Percentiles rank a stretch among this genome's conserved stretches.
phyloP scores from a whole-genome alignment of 2,113 vertebrate species.

The Meles meles region DNA sequence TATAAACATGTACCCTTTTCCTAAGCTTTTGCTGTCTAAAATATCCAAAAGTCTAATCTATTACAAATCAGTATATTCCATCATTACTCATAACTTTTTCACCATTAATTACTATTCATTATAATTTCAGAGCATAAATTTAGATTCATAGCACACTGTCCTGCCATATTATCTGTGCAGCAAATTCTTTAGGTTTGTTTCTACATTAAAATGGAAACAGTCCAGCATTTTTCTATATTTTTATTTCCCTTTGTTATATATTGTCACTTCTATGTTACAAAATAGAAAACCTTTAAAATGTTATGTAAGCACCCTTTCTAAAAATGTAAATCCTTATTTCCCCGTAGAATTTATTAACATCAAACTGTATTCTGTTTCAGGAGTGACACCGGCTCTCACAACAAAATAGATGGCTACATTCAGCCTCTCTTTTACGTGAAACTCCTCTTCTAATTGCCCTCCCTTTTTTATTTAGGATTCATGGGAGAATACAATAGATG shows the following conservation, averaged over 20 bases:
- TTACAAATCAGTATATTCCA: slow-evolving; percentile 75
- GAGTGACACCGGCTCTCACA: neutral
- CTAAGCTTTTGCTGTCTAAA: slow-evolving; percentile 74
- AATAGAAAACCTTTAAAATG: neutral
- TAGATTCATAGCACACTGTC: slow-evolving; percentile 65
- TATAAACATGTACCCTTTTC: slow-evolving; percentile 73
- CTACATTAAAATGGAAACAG: neutral
- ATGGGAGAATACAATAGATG: neutral
- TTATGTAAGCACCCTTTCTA: neutral
- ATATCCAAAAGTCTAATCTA: slow-evolving; percentile 59
- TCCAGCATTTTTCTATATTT: neutral
- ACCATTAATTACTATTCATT: slow-evolving; percentile 72
- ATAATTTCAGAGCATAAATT: slow-evolving; percentile 76
- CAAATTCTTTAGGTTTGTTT: slow-evolving; percentile 36
- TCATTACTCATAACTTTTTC: slow-evolving; percentile 71
- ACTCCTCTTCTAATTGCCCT: neutral
- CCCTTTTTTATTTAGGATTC: neutral
- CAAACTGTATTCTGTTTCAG: neutral
- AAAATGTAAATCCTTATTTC: neutral
- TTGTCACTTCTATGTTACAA: neutral
- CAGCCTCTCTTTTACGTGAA: neutral
- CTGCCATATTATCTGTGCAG: slow-evolving; percentile 3
- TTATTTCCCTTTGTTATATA: neutral
- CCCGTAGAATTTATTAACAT: neutral
- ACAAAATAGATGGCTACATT: neutral